Conservation (phyloP, 1,140 invertebrate species). For the Bicyclus anynana region DNA sequence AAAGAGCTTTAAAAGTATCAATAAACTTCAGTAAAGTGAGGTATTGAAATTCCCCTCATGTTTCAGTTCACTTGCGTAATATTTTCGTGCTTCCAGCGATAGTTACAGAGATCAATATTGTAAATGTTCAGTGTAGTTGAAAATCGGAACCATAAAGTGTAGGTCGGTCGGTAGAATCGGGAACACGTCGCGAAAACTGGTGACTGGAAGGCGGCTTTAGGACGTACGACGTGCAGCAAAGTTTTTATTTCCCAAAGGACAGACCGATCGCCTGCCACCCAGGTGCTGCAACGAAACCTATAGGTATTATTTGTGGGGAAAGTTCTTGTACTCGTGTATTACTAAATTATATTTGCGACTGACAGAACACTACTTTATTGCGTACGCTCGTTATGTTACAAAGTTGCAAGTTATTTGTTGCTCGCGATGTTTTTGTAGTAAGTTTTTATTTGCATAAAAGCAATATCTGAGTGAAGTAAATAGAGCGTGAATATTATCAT, state of each 20-base stretch:
- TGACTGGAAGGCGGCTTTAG: conserved; percentile 69
- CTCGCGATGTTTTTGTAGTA: background rate
- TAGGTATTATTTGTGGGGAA: conserved; percentile 71
- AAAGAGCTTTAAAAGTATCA: background rate
- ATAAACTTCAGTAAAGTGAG: background rate
- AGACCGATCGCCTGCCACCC: conserved; percentile 70
- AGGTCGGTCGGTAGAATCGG: conserved; percentile 50
- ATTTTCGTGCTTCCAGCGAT: background rate
- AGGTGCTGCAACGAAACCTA: conserved; percentile 71
- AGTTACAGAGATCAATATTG: conserved; percentile 61
- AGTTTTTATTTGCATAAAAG: no score
- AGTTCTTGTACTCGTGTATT: conserved; percentile 72
- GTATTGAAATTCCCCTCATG: background rate
- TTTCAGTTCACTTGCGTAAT: background rate
- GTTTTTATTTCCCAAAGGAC: conserved; percentile 75
- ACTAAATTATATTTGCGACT: conserved; percentile 71
- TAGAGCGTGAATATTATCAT: no score
- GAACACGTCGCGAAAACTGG: conserved; percentile 51
- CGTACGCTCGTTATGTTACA: background rate
- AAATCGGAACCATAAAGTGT: conserved; percentile 67
- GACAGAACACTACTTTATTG: conserved; percentile 29
- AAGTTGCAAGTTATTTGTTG: background rate
- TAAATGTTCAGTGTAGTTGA: conserved; percentile 60
- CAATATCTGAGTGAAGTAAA: no score
- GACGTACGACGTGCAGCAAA: conserved; percentile 73